Evolutionary conservation across 1,140 invertebrate species (phyloP).

Genomic region (Drosophila orena): DNA sequence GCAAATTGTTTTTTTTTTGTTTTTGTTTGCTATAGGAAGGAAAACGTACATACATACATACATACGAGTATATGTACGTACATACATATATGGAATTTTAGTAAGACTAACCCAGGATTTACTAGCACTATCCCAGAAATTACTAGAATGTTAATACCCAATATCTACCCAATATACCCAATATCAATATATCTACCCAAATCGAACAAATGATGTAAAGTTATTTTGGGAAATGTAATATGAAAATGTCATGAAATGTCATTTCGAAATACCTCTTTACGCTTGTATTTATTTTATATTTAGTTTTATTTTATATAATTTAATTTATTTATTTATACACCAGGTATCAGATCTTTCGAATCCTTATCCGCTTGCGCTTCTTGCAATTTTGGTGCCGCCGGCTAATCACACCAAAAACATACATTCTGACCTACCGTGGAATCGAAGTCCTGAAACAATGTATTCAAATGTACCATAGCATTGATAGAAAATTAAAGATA

Average conservation of each 20-base stretch:
- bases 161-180: too few relatives aligned
- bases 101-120: too few relatives aligned
- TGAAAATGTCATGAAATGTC: too few relatives aligned
- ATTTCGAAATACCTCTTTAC: too few relatives aligned
- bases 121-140: too few relatives aligned
- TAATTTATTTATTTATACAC: background rate
- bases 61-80: too few relatives aligned
- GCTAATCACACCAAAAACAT: conserved; percentile 6
- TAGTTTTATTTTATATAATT: background rate
- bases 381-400: background rate
- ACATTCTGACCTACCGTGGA: background rate
- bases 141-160: too few relatives aligned
- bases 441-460: background rate
- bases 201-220: too few relatives aligned
- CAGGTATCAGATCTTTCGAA: background rate
- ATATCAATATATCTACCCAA: too few relatives aligned
- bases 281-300: background rate
- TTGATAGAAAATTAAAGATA: background rate
- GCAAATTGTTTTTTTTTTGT: background rate
- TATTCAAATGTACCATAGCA: background rate
- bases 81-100: too few relatives aligned
- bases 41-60: too few relatives aligned
- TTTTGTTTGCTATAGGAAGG: background rate
- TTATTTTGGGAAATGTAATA: too few relatives aligned
- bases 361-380: background rate